A percentile compares a stretch with the other conserved stretches of the same genome.
Evolutionary conservation across 1,140 invertebrate species (phyloP).

Genomic region (Drosophila kohkoa): DNA sequence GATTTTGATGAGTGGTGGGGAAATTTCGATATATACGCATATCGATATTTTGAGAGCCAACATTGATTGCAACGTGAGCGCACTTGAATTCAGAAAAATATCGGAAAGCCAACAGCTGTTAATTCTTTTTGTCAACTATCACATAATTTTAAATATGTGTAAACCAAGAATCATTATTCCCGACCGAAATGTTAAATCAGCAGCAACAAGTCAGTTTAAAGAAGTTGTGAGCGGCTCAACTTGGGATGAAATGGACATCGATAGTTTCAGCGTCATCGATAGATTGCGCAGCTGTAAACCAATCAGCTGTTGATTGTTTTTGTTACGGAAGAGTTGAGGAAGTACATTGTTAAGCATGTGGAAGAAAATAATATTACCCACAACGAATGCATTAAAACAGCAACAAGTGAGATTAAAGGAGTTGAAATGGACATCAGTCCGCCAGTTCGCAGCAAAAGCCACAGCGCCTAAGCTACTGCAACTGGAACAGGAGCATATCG

Average conservation of each 20-base stretch:
- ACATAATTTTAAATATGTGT: no score
- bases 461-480: slow-evolving; percentile 42
- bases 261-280: no score
- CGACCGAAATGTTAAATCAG: no score
- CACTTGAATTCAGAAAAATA: neutral
- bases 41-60: no score
- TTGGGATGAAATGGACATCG: no score
- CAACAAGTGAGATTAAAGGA: slow-evolving; percentile 26
- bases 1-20: slow-evolving; percentile 18
- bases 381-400: slow-evolving; percentile 43
- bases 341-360: slow-evolving; percentile 23
- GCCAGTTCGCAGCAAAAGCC: slow-evolving; percentile 39
- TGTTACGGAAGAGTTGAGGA: slow-evolving; percentile 23
- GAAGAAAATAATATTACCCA: slow-evolving; percentile 37
- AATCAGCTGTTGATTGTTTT: slow-evolving; percentile 46
- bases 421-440: neutral
- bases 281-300: neutral
- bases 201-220: no score
- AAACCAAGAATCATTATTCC: no score
- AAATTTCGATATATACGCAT: neutral
- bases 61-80: neutral
- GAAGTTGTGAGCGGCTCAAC: no score
- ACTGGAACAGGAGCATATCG: slow-evolving; percentile 70
- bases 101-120: no score
- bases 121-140: neutral